These are phyloP conservation scores for Xanthorhoe spadicearia DNA, from an alignment of 2,888 invertebrate species.

Conservation along the genomic window DNA sequence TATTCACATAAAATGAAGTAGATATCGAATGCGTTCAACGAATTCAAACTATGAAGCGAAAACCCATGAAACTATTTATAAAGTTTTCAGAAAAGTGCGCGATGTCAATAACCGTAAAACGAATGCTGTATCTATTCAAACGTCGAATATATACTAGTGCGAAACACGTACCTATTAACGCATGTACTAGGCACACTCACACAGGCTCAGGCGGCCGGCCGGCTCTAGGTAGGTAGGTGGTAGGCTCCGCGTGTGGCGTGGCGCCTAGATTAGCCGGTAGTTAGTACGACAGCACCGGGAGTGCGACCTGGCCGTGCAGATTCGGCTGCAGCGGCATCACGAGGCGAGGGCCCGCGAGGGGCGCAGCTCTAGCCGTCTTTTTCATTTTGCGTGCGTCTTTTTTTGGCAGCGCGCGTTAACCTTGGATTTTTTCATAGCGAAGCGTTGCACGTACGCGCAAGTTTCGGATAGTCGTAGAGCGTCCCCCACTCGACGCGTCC, in stretches of 20 bases:
- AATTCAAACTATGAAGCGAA: neutral
- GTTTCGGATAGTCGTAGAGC: conserved; percentile 83
- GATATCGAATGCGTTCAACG: neutral
- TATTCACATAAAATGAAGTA: neutral
- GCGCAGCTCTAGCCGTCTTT: conserved; percentile 80
- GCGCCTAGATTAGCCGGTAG: conserved; percentile 22
- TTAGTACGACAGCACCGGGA: conserved; percentile 8
- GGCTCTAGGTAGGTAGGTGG: conserved; percentile 27
- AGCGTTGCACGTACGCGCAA: conserved; percentile 83
- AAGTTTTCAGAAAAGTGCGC: conserved; percentile 36
- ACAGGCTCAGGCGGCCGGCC: conserved; percentile 14
- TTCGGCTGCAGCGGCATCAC: conserved; percentile 60
- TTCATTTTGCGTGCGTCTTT: conserved; percentile 84
- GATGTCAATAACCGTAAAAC: conserved; percentile 52
- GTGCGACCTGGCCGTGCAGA: conserved; percentile 6
- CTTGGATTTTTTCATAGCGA: conserved; percentile 84
- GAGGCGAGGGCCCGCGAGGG: conserved; percentile 75
- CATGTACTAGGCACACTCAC: conserved; percentile 32
- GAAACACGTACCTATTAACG: conserved; percentile 24
- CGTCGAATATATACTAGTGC: conserved; percentile 18
- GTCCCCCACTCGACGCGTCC: conserved; percentile 82
- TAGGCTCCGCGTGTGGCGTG: conserved; percentile 30
- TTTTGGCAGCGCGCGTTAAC: conserved; percentile 84
- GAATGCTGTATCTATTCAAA: conserved; percentile 29
- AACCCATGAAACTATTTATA: conserved; percentile 18